A percentile compares a stretch with the other conserved stretches of the same genome.
phyloP scores from a whole-genome alignment of 2,888 invertebrate genomes.

The Spatulosminthurus flaviceps region DNA sequence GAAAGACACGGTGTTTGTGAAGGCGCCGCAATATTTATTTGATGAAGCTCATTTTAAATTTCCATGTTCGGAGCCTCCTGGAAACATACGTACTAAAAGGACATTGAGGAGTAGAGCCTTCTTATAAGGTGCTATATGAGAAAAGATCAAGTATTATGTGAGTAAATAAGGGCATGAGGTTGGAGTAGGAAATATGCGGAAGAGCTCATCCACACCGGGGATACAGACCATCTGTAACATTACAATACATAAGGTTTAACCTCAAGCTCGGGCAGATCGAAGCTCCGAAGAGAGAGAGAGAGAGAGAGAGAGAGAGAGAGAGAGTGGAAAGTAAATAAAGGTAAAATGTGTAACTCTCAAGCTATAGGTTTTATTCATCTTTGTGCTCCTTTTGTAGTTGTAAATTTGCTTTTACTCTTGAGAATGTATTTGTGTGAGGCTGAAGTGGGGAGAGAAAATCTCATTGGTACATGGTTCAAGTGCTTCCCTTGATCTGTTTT shows the following conservation, averaged over 20 bases:
- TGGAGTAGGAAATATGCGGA: background rate
- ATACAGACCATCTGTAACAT: too few relatives aligned
- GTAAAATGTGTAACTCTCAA: background rate
- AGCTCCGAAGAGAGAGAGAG: background rate
- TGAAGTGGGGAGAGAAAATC: too few relatives aligned
- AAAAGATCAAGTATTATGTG: constrained; percentile 4
- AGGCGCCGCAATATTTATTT: constrained; percentile 63
- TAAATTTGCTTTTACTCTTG: background rate
- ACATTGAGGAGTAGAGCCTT: background rate
- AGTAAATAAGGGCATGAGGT: background rate
- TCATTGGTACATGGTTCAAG: too few relatives aligned
- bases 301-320: background rate
- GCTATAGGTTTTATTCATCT: background rate
- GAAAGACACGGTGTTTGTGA: constrained; percentile 54
- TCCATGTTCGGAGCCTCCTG: constrained; percentile 15
- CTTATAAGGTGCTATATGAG: background rate
- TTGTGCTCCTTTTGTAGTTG: background rate
- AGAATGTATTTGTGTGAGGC: too few relatives aligned
- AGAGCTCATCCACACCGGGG: too few relatives aligned
- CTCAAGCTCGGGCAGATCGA: too few relatives aligned
- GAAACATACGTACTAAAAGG: background rate
- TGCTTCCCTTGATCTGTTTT: too few relatives aligned
- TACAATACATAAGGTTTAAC: too few relatives aligned
- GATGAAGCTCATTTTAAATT: constrained; percentile 55
- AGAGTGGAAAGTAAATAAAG: background rate